Conservation (phyloP, 2,113 vertebrate genomes). For the Electrona antarctica region DNA sequence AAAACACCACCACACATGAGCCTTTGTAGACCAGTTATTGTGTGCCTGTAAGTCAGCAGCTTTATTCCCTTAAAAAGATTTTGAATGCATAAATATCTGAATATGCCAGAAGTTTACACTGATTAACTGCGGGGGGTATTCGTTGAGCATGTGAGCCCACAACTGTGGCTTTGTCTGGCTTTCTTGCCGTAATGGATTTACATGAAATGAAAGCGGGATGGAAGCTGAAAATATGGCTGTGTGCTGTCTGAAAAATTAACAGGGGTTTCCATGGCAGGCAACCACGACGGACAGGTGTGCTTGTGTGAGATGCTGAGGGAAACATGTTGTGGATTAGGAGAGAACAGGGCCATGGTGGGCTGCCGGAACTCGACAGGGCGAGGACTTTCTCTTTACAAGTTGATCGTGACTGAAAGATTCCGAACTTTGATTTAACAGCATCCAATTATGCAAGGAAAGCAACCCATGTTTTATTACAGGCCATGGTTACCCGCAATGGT, state of each 20-base stretch:
- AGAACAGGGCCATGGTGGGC: constrained; percentile 8
- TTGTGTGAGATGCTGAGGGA: constrained; percentile 54
- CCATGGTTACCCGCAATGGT: not conserved
- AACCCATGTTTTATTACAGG: not conserved
- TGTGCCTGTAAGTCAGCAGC: constrained; percentile 46
- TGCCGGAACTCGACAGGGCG: constrained; percentile 23
- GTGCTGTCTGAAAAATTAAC: constrained; percentile 53
- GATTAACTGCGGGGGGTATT: constrained; percentile 47
- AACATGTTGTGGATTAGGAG: constrained; percentile 34
- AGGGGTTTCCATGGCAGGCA: constrained; percentile 72
- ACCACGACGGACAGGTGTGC: constrained; percentile 66
- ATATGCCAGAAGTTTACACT: constrained; percentile 35
- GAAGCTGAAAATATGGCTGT: constrained; percentile 60
- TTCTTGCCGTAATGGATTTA: constrained; percentile 69
- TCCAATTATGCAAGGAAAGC: not conserved
- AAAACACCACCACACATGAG: constrained; percentile 24
- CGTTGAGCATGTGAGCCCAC: constrained; percentile 55
- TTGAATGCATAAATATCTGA: constrained; percentile 6
- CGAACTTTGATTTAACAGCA: constrained; percentile 18
- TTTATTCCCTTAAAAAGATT: constrained; percentile 15
- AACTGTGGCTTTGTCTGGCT: constrained; percentile 58
- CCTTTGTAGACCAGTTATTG: constrained; percentile 45
- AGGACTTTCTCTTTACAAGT: constrained; percentile 14
- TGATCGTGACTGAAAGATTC: constrained; percentile 19
- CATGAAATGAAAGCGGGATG: constrained; percentile 63